These are phyloP conservation scores for Rhinopomastus cyanomelas DNA, from an alignment of 2,113 vertebrate genomes.

Conservation along the genomic window DNA sequence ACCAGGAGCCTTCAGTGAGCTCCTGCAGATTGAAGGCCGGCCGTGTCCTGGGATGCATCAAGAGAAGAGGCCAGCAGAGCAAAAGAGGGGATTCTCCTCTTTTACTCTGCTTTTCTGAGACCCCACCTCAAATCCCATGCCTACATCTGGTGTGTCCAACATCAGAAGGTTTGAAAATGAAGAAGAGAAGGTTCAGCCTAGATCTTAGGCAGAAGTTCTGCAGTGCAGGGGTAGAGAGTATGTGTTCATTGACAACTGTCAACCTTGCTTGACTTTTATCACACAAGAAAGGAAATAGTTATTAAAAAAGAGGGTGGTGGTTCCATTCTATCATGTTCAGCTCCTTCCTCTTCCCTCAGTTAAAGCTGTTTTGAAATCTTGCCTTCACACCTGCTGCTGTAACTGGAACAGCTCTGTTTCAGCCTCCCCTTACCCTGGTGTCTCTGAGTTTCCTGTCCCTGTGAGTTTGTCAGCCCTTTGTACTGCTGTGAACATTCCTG, in stretches of 20 bases:
- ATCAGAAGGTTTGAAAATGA: no score
- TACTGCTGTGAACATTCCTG: constrained; percentile 55
- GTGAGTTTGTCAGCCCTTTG: constrained; percentile 47
- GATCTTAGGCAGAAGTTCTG: no score
- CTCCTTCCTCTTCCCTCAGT: constrained; percentile 31
- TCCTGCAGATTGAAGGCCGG: no score
- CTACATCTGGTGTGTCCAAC: no score
- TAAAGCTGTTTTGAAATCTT: constrained; percentile 47
- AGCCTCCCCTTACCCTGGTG: constrained; percentile 32
- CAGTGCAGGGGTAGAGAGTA: no score
- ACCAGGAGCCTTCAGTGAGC: no score
- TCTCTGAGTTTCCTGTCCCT: constrained; percentile 53
- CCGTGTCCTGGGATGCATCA: no score
- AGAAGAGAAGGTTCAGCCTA: no score
- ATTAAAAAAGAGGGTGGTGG: neutral
- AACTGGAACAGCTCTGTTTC: constrained; percentile 46
- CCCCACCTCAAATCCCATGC: no score
- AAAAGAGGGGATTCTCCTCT: no score
- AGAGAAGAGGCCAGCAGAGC: no score
- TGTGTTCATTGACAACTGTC: neutral
- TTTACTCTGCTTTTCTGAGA: no score
- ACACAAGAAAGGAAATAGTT: neutral
- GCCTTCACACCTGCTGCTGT: constrained; percentile 53
- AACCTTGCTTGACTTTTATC: neutral
- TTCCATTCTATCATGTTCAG: constrained; percentile 25